A percentile compares a stretch with the other conserved stretches of the same genome.
phyloP scores from a whole-genome alignment of 2,797 vertebrate genomes.

The Falco naumanni region DNA sequence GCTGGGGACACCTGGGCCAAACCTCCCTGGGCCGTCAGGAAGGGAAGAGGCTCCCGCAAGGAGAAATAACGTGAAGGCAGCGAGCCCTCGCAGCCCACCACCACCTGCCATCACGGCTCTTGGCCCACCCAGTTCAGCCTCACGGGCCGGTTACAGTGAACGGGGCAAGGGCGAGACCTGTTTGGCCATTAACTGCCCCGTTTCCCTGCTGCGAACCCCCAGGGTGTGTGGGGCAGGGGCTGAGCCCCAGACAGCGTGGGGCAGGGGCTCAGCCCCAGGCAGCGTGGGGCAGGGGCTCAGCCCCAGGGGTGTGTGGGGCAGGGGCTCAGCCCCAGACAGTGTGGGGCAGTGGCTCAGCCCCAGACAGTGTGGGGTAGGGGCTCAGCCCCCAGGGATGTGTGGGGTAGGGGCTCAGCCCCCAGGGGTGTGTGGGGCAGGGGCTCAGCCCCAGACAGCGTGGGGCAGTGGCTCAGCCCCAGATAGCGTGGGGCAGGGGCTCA shows the following conservation, averaged over 20 bases:
- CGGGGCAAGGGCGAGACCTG: fast-evolving
- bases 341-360: not conserved
- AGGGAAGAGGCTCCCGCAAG: not conserved
- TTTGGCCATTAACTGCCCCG: fast-evolving
- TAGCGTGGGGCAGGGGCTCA: no score
- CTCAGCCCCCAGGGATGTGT: not conserved
- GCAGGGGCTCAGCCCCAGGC: not conserved
- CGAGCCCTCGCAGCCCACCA: not conserved
- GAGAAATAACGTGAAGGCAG: fast-evolving
- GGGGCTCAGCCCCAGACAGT: not conserved
- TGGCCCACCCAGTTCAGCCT: not conserved
- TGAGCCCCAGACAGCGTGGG: not conserved
- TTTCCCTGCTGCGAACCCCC: not conserved
- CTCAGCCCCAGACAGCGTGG: no score
- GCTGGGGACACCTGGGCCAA: not conserved
- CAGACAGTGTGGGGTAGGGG: not conserved
- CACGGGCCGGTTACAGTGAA: fast-evolving
- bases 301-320: no score
- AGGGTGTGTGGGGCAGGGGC: not conserved
- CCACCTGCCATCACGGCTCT: not conserved
- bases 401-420: not conserved
- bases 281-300: not conserved
- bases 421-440: no score
- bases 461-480: no score
- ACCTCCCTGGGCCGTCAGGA: not conserved